phyloP scores from a whole-genome alignment of 2,797 vertebrate genomes.

The Lycodopsis pacificus region DNA sequence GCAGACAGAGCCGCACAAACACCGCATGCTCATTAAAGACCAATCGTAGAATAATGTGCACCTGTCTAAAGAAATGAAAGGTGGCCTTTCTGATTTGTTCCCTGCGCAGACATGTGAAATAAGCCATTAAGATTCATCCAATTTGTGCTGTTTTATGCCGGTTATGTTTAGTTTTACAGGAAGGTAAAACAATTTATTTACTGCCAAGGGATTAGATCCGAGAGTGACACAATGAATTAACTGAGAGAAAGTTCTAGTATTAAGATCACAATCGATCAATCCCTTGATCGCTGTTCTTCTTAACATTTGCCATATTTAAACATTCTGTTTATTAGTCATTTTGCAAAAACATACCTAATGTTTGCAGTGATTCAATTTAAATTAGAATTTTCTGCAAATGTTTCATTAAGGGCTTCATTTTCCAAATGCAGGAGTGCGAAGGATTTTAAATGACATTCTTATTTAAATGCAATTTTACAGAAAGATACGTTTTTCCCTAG shows the following conservation, averaged over 20 bases:
- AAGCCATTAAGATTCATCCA: slow-evolving; percentile 10
- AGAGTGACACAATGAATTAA: slow-evolving; percentile 13
- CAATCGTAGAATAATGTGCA: slow-evolving; percentile 81
- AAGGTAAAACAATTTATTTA: slow-evolving; percentile 20
- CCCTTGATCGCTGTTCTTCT: background rate
- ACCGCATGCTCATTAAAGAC: slow-evolving; percentile 81
- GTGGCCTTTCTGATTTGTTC: slow-evolving; percentile 26
- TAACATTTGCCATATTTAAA: slow-evolving; percentile 9
- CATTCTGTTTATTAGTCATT: slow-evolving; percentile 2
- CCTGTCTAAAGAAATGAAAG: slow-evolving; percentile 76
- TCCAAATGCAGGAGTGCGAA: background rate
- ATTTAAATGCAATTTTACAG: background rate
- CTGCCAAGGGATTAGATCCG: slow-evolving; percentile 28
- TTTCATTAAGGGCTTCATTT: background rate
- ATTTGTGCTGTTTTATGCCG: slow-evolving; percentile 20
- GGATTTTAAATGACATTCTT: background rate
- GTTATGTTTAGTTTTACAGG: slow-evolving; percentile 27
- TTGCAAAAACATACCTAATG: background rate
- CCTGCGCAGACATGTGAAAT: slow-evolving; percentile 21
- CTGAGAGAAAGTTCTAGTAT: slow-evolving; percentile 1
- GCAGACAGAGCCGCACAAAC: slow-evolving; percentile 80
- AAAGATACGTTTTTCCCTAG: slow-evolving; percentile 19
- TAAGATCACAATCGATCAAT: slow-evolving; percentile 21
- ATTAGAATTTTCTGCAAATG: background rate
- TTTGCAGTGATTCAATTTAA: background rate